Percentiles rank a stretch among this genome's conserved stretches.
phyloP scores from a whole-genome alignment of 2,888 invertebrate genomes.

The Dysmachus trigonus region DNA sequence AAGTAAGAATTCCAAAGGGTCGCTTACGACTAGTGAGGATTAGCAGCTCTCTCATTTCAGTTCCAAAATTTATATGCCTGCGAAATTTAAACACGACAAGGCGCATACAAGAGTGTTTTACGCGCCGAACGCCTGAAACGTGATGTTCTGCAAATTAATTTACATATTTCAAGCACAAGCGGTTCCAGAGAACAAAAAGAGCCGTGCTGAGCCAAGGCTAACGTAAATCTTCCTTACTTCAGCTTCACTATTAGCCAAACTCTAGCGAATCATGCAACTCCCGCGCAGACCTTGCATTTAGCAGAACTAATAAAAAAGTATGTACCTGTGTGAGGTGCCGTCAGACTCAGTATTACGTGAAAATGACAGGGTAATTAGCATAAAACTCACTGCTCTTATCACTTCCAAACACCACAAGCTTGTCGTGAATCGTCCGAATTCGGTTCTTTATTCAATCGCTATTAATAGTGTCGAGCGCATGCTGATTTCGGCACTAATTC shows the following conservation, averaged over 20 bases:
- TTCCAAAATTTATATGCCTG: neutral
- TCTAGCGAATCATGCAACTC: neutral
- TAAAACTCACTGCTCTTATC: conserved; percentile 5
- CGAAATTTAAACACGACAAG: neutral
- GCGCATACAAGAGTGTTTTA: neutral
- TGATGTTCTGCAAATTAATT: conserved; percentile 12
- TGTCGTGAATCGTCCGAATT: neutral
- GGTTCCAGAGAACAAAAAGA: neutral
- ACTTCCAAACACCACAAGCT: neutral
- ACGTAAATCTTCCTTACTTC: neutral
- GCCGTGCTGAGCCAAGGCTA: neutral
- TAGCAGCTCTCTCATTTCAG: neutral
- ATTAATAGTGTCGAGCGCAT: neutral
- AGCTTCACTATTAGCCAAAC: neutral
- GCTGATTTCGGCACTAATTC: conserved; percentile 28
- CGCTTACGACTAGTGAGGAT: neutral
- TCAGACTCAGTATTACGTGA: neutral
- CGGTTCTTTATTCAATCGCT: conserved; percentile 16
- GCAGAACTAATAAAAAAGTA: neutral
- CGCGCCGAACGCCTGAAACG: neutral
- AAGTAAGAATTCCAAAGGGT: neutral
- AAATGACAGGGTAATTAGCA: conserved; percentile 1
- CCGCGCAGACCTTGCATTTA: neutral
- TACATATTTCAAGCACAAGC: conserved; percentile 8
- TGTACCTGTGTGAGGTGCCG: conserved; percentile 6